Evolutionary conservation across 2,113 vertebrate genomes (phyloP).

Genomic region (Haemorhous mexicanus): DNA sequence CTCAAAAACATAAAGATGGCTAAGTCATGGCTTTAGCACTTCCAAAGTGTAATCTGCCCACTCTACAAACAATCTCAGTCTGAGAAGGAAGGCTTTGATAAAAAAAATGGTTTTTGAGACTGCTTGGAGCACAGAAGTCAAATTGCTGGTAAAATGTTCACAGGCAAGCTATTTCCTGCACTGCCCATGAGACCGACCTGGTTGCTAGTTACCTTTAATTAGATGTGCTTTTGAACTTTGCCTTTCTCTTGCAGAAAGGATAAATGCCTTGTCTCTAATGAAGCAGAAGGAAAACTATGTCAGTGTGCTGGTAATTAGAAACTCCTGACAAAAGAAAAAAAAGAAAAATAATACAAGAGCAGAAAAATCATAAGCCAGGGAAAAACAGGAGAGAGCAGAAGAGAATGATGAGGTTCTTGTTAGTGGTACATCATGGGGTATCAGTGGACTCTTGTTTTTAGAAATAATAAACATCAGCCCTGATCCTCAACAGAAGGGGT

Average conservation of each 20-base stretch:
- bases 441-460: neutral
- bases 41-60: neutral
- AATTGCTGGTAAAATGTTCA: neutral
- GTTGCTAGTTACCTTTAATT: neutral
- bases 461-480: neutral
- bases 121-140: neutral
- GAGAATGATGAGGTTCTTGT: neutral
- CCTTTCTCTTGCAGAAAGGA: neutral
- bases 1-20: neutral
- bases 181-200: neutral
- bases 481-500: neutral
- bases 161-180: neutral
- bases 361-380: neutral
- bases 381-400: neutral
- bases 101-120: neutral
- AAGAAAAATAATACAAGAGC: neutral
- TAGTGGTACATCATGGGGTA: neutral
- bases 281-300: neutral
- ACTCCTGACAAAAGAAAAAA: neutral
- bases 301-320: neutral
- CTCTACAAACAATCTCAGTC: neutral
- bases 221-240: slow-evolving; percentile 18
- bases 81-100: neutral
- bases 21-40: neutral
- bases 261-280: slow-evolving; percentile 1